Evolutionary conservation across 2,888 invertebrate species (phyloP), one percentile per base, ranked within the genome.

Genomic region (Agriotes lineatus): DNA sequence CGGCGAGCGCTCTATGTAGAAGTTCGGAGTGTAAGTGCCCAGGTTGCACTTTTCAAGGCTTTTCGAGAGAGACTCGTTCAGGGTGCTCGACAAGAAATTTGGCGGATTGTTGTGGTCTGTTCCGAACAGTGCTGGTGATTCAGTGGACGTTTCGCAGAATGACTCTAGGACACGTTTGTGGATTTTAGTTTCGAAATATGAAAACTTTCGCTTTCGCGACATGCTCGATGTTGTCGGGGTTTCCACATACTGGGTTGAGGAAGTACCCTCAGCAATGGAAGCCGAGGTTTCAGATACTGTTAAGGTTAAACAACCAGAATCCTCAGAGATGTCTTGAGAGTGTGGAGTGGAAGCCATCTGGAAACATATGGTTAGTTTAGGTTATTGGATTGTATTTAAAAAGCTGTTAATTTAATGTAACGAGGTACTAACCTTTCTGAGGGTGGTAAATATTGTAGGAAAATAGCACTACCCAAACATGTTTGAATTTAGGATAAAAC

Each of bases 21-120:
- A 72, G 60, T 72, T 72, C 19, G 69, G 65, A 6, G 72, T 71
- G 42, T 67, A 70, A 20, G 58, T 67, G 12, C 68, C 65, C 22
- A 77, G 58, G 59, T 76, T 72, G 63, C 79, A 78, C 18, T 78
- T 78, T 70, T 82, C 80, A 18, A 83, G 72, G 50, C 79, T 75
- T 22, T 75, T 72, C 25, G 79, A 74, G 33, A 82, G 74, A 10
- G 81, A 81, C 60, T 81, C 82, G 67, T 82, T 82, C 18, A 81
- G 70, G 0, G 82, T 81, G 69, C 82, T 82, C 1, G 80, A 81
- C 6, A 70, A 22, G 22, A 71, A 77, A 76, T 70, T 75, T 71
- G 7, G 76, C 76, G 10, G 74, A 71, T 2, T 52, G 9, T 5
- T 37, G 1, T 10, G 12, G 37, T 35, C 48, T 16, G 18, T 44